Conservation (phyloP, 2,888 invertebrate genomes). For the Diarsia mendica region DNA sequence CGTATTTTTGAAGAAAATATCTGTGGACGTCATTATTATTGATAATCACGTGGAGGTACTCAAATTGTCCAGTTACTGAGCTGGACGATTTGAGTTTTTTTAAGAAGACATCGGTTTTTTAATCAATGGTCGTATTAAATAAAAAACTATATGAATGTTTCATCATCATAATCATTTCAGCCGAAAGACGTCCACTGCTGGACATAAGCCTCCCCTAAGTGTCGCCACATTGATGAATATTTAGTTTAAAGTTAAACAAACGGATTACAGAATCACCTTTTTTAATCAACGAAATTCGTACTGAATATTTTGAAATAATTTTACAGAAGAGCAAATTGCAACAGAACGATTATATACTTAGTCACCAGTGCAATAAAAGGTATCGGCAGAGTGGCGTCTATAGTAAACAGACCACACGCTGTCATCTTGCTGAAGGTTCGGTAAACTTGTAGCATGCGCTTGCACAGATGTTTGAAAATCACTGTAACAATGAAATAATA, state of each 20-base stretch:
- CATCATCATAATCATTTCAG: too few species aligned
- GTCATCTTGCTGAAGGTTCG: conserved; percentile 44
- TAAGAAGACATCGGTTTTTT: too few species aligned
- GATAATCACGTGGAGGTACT: too few species aligned
- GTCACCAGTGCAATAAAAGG: not conserved
- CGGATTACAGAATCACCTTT: not conserved
- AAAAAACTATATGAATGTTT: not conserved
- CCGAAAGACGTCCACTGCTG: not conserved
- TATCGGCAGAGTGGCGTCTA: conserved; percentile 30
- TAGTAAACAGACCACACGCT: conserved; percentile 41
- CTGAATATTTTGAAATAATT: not conserved
- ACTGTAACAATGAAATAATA: not conserved
- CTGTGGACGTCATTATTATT: too few species aligned
- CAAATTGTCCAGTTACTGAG: too few species aligned
- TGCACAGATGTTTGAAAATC: not conserved
- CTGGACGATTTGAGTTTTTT: too few species aligned
- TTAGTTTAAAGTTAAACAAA: not conserved
- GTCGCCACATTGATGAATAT: too few species aligned
- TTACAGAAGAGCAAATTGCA: conserved; percentile 16
- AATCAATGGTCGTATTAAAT: not conserved
- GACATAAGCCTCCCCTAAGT: not conserved
- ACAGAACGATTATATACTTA: conserved; percentile 12
- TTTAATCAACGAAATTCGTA: not conserved
- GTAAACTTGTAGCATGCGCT: conserved; percentile 20
- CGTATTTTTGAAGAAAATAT: not conserved